Conservation (phyloP, 1,140 invertebrate genomes). For the Panulirus ornatus region DNA sequence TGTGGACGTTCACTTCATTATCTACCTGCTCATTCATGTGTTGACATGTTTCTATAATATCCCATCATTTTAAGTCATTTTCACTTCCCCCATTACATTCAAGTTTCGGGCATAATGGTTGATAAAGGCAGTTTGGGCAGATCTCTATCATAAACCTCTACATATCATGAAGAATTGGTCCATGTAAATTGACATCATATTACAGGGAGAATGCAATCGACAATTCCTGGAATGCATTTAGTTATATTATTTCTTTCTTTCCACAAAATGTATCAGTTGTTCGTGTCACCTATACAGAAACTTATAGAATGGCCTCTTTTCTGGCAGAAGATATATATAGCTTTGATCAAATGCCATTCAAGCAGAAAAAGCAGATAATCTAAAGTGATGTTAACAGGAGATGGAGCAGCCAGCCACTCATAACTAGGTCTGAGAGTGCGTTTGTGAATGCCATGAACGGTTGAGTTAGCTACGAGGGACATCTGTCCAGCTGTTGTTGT, state of each 20-base stretch:
- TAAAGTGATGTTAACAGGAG: background rate
- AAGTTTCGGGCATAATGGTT: too few relatives aligned
- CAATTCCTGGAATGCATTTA: background rate
- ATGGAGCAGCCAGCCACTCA: background rate
- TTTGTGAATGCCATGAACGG: slow-evolving; percentile 19
- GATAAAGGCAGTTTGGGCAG: too few relatives aligned
- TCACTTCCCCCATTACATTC: slow-evolving; percentile 12
- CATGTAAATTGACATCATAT: background rate
- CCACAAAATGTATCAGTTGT: background rate
- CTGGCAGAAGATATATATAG: background rate
- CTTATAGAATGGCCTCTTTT: background rate
- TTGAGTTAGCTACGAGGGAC: slow-evolving; percentile 23
- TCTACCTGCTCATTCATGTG: too few relatives aligned
- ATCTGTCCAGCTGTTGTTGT: background rate
- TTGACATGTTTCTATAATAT: too few relatives aligned
- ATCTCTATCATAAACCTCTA: background rate
- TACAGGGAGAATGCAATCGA: too few relatives aligned
- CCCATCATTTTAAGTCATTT: background rate
- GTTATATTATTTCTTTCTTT: background rate
- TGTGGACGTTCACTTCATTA: too few relatives aligned
- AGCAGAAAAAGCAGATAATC: background rate
- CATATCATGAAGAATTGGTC: background rate
- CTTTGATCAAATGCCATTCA: background rate
- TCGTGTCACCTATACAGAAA: background rate
- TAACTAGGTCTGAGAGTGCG: background rate